Base-by-base conservation (phyloP, 2,888 invertebrate genomes). In the Pachliopta kotzebuea region DNA sequence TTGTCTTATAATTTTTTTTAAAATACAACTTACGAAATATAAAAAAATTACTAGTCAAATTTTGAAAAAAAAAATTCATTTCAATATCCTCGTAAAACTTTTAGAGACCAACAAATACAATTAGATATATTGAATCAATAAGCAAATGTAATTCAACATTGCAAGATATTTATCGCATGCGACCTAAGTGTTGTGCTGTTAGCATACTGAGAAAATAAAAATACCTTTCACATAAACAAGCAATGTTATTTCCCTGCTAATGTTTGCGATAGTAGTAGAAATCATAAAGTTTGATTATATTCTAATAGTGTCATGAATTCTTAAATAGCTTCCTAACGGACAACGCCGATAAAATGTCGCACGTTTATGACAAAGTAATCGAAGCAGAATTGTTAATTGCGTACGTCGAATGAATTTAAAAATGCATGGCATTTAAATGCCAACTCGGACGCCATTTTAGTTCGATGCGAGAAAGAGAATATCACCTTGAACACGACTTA, bases 401-500 rank as follows among this genome's bases (percentile, higher is more conserved):
- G 79, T 84, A 82, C 83, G 84, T 81, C 80, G 85, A 76, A 84
- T 85, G 88, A 86, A 85, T 90, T 86, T 89, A 90, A 90, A 90
- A 91, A 90, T 83, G 86, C 84, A 87, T 90, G 91, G 90, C 90
- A 90, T 91, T 91, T 91, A 91, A 90, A 91, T 90, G 90, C 86
- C 90, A 91, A 81, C 81, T 76, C 78, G 76, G 84, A 77, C 89
- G 90, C 90, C 90, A 88, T 89, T 88, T 89, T 86, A 83, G 84
- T 79, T 79, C 86, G 84, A 82, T 79, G 79, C 80, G 82, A 86
- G 84, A 85, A 85, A 86, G 88, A 85, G 87, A 85, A 87, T 89
- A 87, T 90, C 88, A 84, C 90, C 91, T 90, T 90, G 90, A 88
- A 84, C 81, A 77, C 85, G 85, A 86, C 88, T 88, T 90, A 91